Evolutionary conservation across 2,888 invertebrate genomes (phyloP).

Genomic region (Tenthredo amoena): DNA sequence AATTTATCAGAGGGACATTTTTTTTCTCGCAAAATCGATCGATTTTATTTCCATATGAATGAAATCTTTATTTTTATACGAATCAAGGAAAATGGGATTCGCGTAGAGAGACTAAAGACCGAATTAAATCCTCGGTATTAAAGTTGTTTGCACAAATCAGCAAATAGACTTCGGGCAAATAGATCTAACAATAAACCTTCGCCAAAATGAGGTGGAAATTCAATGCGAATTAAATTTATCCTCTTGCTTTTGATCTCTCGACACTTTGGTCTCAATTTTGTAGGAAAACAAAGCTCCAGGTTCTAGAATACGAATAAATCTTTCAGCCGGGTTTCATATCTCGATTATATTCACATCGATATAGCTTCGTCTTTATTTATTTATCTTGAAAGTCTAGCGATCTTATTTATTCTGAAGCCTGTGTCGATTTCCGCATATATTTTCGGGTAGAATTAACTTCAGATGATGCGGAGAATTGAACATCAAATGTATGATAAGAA

Average conservation of each 20-base stretch:
- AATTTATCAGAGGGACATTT: not conserved
- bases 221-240: not conserved
- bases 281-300: not conserved
- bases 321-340: not conserved
- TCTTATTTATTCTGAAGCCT: not conserved
- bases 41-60: not conserved
- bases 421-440: not conserved
- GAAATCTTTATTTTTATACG: not conserved
- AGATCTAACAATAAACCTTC: not conserved
- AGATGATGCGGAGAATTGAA: not conserved
- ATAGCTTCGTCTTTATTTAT: not conserved
- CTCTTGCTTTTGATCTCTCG: conserved; percentile 5
- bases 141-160: not conserved
- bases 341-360: not conserved
- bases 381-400: not conserved
- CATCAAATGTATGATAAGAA: not conserved
- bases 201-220: not conserved
- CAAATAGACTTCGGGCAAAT: not conserved
- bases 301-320: not conserved
- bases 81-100: not conserved
- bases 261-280: not conserved
- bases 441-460: not conserved
- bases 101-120: not conserved
- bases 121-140: not conserved
- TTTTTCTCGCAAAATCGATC: not conserved